Evolutionary conservation across 2,797 vertebrate genomes (phyloP).

Genomic region (Zalophus californianus): DNA sequence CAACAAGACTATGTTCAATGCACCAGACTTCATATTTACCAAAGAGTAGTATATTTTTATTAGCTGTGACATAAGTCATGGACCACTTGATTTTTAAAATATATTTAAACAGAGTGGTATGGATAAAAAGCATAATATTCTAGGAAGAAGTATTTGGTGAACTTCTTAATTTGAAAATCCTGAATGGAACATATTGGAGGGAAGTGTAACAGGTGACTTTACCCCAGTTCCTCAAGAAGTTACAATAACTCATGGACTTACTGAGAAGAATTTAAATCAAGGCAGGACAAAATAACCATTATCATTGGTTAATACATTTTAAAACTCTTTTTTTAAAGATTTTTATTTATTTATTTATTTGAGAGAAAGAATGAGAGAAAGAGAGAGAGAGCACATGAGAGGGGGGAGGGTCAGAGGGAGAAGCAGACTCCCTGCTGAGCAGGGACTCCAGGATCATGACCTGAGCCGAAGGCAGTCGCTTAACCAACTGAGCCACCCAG

Average conservation of each 20-base stretch:
- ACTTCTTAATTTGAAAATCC: conserved; percentile 36
- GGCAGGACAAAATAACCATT: not conserved
- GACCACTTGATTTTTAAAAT: not conserved
- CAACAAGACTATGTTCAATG: not conserved
- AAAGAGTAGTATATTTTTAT: not conserved
- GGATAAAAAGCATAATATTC: not conserved
- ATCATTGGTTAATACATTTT: not conserved
- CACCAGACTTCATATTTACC: not conserved
- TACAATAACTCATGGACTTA: not conserved
- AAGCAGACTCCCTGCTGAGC: too few species aligned
- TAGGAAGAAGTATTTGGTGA: not conserved
- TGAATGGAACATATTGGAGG: not conserved
- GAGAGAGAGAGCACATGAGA: too few species aligned
- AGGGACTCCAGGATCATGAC: too few species aligned
- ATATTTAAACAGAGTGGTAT: not conserved
- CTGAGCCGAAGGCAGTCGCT: too few species aligned
- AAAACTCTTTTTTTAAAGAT: not conserved
- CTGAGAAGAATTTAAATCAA: conserved; percentile 22
- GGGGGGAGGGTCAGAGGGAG: too few species aligned
- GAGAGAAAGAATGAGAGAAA: too few species aligned
- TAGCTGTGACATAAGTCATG: not conserved
- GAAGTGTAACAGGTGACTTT: not conserved
- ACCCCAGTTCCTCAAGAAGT: not conserved
- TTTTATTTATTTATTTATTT: too few species aligned
- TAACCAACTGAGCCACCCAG: too few species aligned